These are phyloP conservation scores for Wiebesia pumilae DNA, from an alignment of 1,140 invertebrate genomes.

Conservation along the genomic window DNA sequence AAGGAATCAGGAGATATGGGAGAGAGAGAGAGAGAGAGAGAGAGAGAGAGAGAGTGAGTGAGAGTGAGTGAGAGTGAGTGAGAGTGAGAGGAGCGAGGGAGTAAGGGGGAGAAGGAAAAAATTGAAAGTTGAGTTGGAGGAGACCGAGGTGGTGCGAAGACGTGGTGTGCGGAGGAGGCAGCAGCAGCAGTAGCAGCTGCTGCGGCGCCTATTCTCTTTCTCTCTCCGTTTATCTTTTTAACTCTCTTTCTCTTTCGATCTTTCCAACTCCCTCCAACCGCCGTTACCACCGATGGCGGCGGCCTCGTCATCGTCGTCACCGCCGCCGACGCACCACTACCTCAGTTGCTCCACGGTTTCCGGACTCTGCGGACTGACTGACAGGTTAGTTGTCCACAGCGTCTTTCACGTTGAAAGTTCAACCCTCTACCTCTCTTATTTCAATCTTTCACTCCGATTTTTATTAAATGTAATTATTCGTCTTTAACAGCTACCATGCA, in stretches of 20 bases:
- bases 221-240: neutral
- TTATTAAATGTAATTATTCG: neutral
- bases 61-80: neutral
- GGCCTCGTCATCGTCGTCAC: conserved; percentile 40
- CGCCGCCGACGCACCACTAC: conserved; percentile 39
- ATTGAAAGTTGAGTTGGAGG: neutral
- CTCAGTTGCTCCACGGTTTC: conserved; percentile 63
- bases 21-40: neutral
- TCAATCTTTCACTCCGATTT: neutral
- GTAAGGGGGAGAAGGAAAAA: neutral
- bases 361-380: conserved; percentile 61
- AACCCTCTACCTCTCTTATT: neutral
- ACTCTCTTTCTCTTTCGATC: conserved; percentile 12
- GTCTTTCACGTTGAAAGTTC: neutral
- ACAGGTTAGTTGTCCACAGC: conserved; percentile 54
- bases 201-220: neutral
- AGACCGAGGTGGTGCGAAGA: neutral
- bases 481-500: too few relatives aligned
- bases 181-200: neutral
- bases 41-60: neutral
- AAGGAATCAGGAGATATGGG: too few relatives aligned
- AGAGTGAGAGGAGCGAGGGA: neutral
- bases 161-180: neutral
- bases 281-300: conserved; percentile 12
- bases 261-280: conserved; percentile 5